These are phyloP conservation scores for Spinibarbus caldwelli DNA, from an alignment of 2,797 vertebrate species.

Conservation along the genomic window DNA sequence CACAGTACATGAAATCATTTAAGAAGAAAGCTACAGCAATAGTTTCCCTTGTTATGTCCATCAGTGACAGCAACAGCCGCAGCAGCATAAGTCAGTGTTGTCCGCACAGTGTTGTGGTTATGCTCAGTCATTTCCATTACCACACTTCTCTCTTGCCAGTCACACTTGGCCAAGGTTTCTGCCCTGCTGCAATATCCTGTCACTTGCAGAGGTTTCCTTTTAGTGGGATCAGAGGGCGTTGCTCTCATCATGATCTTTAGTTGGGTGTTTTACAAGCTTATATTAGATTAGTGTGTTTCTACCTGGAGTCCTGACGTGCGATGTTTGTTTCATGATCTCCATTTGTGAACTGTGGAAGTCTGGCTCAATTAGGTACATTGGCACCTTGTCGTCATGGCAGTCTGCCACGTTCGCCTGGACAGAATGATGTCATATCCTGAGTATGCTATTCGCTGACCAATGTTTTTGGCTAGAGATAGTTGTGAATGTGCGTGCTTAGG, in stretches of 20 bases:
- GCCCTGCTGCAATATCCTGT: background rate
- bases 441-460: constrained; percentile 45
- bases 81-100: background rate
- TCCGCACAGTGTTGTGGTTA: background rate
- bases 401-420: constrained; percentile 35
- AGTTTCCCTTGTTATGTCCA: background rate
- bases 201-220: background rate
- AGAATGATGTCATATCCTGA: constrained; percentile 54
- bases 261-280: background rate
- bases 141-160: constrained; percentile 26
- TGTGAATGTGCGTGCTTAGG: background rate
- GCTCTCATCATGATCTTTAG: background rate
- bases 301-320: background rate
- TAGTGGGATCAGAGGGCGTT: background rate
- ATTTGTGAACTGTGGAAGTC: constrained; percentile 37
- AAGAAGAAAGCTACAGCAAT: background rate
- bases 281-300: constrained; percentile 19
- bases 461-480: constrained; percentile 39
- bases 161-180: constrained; percentile 4
- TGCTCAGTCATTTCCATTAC: constrained; percentile 31
- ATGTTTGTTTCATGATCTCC: constrained; percentile 23
- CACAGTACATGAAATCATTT: background rate
- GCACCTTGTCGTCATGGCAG: constrained; percentile 42
- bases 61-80: background rate
- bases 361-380: constrained; percentile 17